phyloP scores from a whole-genome alignment of 2,113 vertebrate genomes.

The Piaya cayana region DNA sequence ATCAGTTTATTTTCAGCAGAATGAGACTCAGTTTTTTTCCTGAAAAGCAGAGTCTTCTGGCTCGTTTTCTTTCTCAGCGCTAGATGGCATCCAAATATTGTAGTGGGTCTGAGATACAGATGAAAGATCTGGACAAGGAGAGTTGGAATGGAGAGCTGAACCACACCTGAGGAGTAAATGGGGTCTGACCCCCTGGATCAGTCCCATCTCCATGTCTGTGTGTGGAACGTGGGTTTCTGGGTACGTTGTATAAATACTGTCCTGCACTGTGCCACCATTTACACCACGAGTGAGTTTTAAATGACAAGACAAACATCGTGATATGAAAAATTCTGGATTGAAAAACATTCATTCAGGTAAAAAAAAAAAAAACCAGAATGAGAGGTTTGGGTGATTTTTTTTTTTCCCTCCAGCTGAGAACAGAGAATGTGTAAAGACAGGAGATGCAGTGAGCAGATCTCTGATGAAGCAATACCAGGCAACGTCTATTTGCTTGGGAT shows the following conservation, averaged over 20 bases:
- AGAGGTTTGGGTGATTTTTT: neutral
- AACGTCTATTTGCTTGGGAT: neutral
- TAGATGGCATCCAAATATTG: constrained; percentile 16
- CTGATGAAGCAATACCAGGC: neutral
- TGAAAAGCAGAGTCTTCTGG: neutral
- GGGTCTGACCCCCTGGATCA: neutral
- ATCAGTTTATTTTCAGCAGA: neutral
- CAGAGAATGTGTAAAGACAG: neutral
- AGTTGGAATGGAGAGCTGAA: neutral
- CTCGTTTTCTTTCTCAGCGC: neutral
- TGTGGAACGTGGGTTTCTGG: no score
- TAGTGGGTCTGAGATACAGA: neutral
- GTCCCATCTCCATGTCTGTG: neutral
- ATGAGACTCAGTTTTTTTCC: neutral
- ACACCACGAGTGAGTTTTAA: neutral
- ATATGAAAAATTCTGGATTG: neutral
- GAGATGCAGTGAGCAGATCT: neutral
- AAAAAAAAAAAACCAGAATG: neutral
- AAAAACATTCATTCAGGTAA: neutral
- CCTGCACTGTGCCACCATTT: no score
- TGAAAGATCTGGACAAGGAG: rapidly evolving
- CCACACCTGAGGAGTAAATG: neutral
- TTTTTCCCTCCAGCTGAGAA: neutral
- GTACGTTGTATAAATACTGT: no score
- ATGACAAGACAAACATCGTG: neutral